Percentiles rank a stretch among this genome's conserved stretches.
phyloP scores from a whole-genome alignment of 2,888 invertebrate genomes.

The Quadroppia sp. region DNA sequence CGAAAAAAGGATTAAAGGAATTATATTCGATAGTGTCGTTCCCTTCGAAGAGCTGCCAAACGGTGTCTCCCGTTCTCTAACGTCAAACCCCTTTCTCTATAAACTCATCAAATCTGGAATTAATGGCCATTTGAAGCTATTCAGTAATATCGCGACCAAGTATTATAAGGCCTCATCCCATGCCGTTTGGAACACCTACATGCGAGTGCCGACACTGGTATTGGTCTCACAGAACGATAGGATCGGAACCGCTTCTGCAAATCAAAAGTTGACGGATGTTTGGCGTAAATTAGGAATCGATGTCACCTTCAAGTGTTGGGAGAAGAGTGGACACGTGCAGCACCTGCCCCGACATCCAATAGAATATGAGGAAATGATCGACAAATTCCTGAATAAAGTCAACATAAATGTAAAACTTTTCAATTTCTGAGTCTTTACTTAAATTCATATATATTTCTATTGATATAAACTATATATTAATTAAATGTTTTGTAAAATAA shows the following conservation, averaged over 20 bases:
- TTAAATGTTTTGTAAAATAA: too few species aligned
- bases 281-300: constrained; percentile 73
- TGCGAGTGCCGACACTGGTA: constrained; percentile 70
- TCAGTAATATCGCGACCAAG: constrained; percentile 72
- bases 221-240: constrained; percentile 67
- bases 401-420: constrained; percentile 49
- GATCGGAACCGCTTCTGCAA: constrained; percentile 70
- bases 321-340: constrained; percentile 62
- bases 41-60: constrained; percentile 58
- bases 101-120: constrained; percentile 55
- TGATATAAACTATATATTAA: too few species aligned
- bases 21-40: constrained; percentile 80
- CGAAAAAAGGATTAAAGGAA: constrained; percentile 62
- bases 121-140: constrained; percentile 66
- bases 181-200: constrained; percentile 72
- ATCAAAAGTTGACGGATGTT: constrained; percentile 65
- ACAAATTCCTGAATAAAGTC: constrained; percentile 60
- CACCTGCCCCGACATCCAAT: constrained; percentile 64
- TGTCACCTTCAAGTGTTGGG: constrained; percentile 60
- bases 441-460: too few species aligned
- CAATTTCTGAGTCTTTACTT: neutral
- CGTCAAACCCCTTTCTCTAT: constrained; percentile 55
- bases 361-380: constrained; percentile 62
- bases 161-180: constrained; percentile 79
- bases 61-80: constrained; percentile 58